A percentile compares a stretch with the other conserved stretches of the same genome.
These are phyloP conservation scores for Cantharis nigra DNA, from an alignment of 2,888 invertebrate genomes.

Conservation along the genomic window DNA sequence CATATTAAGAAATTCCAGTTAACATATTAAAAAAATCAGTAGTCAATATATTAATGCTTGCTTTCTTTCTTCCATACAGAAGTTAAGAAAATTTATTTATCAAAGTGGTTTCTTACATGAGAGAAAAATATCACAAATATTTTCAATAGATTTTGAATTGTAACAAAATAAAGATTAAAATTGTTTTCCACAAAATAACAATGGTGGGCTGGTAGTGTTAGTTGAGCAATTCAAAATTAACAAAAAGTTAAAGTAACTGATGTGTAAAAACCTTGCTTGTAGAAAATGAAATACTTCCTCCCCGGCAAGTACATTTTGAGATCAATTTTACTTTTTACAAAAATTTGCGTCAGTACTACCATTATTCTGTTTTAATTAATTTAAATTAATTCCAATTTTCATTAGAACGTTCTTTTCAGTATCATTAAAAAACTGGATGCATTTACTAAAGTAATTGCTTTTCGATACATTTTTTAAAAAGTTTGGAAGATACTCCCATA, in stretches of 20 bases:
- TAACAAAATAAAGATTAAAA: background rate
- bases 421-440: slow-evolving; percentile 1
- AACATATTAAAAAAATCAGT: background rate
- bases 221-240: background rate
- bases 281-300: background rate
- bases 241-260: background rate
- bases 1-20: background rate
- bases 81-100: background rate
- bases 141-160: background rate
- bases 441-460: slow-evolving; percentile 10
- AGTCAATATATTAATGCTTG: background rate
- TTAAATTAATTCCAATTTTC: slow-evolving; percentile 1
- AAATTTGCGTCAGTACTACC: background rate
- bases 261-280: background rate
- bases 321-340: background rate
- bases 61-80: background rate
- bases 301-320: background rate
- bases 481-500: slow-evolving; percentile 12
- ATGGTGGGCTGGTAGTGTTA: background rate
- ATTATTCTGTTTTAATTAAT: background rate
- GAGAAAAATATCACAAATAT: background rate
- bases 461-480: slow-evolving; percentile 13
- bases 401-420: slow-evolving; percentile 6
- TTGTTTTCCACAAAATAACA: background rate
- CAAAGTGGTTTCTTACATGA: background rate